A percentile compares a stretch with the other conserved stretches of the same genome.
phyloP scores from a whole-genome alignment of 2,888 invertebrate genomes.

The Amitus sp. region DNA sequence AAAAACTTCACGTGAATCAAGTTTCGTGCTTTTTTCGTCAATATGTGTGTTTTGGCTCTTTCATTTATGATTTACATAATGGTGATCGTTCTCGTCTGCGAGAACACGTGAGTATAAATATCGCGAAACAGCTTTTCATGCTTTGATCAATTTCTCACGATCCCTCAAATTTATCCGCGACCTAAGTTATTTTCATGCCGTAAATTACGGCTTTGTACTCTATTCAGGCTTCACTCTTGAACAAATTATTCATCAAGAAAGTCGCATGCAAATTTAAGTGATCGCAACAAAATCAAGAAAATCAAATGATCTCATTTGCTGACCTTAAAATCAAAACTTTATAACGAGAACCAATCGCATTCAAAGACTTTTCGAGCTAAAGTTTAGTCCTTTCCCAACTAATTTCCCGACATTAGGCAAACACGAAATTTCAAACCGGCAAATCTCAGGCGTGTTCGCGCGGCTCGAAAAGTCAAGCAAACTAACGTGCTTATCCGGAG shows the following conservation, averaged over 20 bases:
- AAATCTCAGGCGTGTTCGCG: no score
- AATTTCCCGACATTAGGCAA: no score
- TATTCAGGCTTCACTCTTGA: neutral
- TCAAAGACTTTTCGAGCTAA: no score
- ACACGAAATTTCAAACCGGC: no score
- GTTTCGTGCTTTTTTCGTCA: no score
- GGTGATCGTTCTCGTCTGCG: slow-evolving; percentile 5
- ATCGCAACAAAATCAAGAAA: neutral
- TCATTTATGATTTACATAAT: slow-evolving; percentile 28
- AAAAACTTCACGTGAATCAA: no score
- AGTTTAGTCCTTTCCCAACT: no score
- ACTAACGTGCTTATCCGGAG: no score
- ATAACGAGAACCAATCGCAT: neutral
- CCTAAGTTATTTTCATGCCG: neutral
- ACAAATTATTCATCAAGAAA: neutral
- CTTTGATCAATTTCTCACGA: neutral
- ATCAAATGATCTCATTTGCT: slow-evolving; percentile 1
- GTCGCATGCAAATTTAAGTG: slow-evolving; percentile 1
- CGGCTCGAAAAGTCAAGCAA: no score
- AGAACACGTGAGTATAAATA: neutral
- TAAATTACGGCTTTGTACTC: neutral
- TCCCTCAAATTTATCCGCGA: neutral
- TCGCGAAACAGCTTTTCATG: no score
- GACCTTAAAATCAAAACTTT: neutral
- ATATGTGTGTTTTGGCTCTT: no score